Evolutionary conservation across 1,140 invertebrate species (phyloP), one percentile per base, ranked within the genome.

Genomic region (Papilio dardanus): DNA sequence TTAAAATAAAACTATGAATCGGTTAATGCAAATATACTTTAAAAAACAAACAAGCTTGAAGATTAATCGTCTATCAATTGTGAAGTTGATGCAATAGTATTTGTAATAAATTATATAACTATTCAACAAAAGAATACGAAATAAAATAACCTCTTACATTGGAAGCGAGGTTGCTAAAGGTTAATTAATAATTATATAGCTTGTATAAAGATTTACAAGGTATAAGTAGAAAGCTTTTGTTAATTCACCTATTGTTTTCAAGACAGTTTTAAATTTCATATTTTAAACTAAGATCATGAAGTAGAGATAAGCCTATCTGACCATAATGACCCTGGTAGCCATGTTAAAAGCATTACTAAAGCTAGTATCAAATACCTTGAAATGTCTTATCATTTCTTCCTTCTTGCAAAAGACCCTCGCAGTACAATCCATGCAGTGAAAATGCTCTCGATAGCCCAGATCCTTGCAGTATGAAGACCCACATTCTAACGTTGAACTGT

Each of bases 361-460:
- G 35, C 10, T 14, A 12, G n/a, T 37, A 12, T 7, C 21, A 14
- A 71, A 58, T 81, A 93, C 93, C 89, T 94, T 94, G 90, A 98
- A 99, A 92, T 99, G 99, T 58, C 99, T 96, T 69, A 99, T 99
- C 97, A 99, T 99, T 88, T 99, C 99, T 92, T 99, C 99, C 90
- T 99, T 99, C 91, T 99, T 99, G 79, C 98, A 97, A 88, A 99
- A 99, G 0, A 99, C 98, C 77, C 97, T 95, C 75, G 95, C 95
- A 77, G 95, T 95, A 93, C 98, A 99, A 91, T 99, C 98, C 82
- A 98, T 95, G 93, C 98, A 99, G 90, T 99, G 98, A 94, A 99
- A 99, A 90, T 99, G 99, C 91, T 99, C 99, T 80, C 98, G 94
- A 89, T 97, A 97, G 74, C 96, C 97, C 74, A 97, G 94, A 74